phyloP scores from a whole-genome alignment of 2,797 vertebrate genomes.

The Trematomus bernacchii region DNA sequence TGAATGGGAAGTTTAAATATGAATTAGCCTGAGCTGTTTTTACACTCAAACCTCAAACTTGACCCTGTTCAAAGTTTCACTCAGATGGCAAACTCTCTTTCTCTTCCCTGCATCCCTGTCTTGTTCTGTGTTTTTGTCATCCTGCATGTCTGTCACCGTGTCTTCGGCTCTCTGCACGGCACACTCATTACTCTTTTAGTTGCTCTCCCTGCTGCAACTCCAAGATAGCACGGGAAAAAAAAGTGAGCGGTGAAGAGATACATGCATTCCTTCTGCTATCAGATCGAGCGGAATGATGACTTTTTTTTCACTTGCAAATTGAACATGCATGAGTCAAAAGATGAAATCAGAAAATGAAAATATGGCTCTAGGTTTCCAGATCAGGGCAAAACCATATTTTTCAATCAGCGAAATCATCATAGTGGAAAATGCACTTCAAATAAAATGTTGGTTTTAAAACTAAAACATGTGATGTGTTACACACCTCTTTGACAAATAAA shows the following conservation, averaged over 20 bases:
- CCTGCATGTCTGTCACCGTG: conserved; percentile 33
- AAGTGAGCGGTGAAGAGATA: conserved; percentile 17
- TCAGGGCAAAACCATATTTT: neutral
- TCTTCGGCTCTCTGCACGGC: conserved; percentile 21
- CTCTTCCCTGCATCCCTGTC: conserved; percentile 4
- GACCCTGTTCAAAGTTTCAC: conserved; percentile 71
- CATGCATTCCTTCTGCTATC: conserved; percentile 29
- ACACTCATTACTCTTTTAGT: conserved; percentile 48
- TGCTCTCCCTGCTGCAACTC: conserved; percentile 14
- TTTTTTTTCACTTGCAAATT: conserved; percentile 21
- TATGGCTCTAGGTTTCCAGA: neutral
- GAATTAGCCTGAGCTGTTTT: conserved; percentile 61
- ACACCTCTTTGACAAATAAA: too few species aligned
- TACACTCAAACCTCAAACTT: conserved; percentile 47
- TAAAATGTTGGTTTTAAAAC: too few species aligned
- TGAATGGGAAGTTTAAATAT: conserved; percentile 65
- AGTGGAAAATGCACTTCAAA: neutral
- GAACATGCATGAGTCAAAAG: conserved; percentile 12
- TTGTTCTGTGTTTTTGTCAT: conserved; percentile 24
- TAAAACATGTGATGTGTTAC: too few species aligned
- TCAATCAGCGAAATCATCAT: neutral
- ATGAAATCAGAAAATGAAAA: conserved; percentile 31
- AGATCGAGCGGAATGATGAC: conserved; percentile 15
- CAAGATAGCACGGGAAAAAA: neutral
- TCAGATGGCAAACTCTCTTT: conserved; percentile 42